Evolutionary conservation across 2,797 vertebrate genomes (phyloP), one percentile per base, ranked within the genome.

Genomic region (Peromyscus attwateri): DNA sequence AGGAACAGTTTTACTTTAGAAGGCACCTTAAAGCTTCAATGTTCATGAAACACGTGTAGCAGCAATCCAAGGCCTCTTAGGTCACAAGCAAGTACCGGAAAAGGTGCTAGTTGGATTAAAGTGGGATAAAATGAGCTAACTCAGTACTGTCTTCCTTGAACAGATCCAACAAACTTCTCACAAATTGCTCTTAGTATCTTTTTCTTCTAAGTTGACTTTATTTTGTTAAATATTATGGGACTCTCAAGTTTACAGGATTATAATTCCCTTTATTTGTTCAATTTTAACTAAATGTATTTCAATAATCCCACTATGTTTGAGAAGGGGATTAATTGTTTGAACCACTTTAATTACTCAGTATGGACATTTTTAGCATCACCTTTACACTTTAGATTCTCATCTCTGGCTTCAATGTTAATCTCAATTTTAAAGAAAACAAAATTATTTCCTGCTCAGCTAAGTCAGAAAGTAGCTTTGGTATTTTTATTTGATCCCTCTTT

Each of bases 351-450:
- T 21, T 79, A 94, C 83, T 94, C 87, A 97, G 52, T 68, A 95
- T 40, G 21, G 7, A 57, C 46, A 91, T 76, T 97, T 87, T 97
- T 55, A 83, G 75, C 34, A 94, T 87, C 27, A 79, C 31, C 87
- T 95, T 95, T 92, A 68, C 9, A 66, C 27, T 66, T 96, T 87
- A 95, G 71, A 94, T 52, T 89, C n/a, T 21, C 37, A 40, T 96
- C 37, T 96, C 68, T 89, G 62, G 19, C 60, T 93, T 91, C 95
- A 70, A 94, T 31, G 21, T 23, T 92, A 87, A 70, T 21, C 21
- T 77, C 34, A 89, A 87, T 96, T 95, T 94, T 92, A 68, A 96
- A 88, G 31, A 91, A 94, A 94, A 89, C 37, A 91, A 87, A n/a
- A 95, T 81, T 84, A 90, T 92, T 94, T 80, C 81, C 34, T 92